Percentiles rank a stretch among this genome's conserved stretches.
phyloP scores from a whole-genome alignment of 1,140 invertebrate species.

The Brachionus sp. region DNA sequence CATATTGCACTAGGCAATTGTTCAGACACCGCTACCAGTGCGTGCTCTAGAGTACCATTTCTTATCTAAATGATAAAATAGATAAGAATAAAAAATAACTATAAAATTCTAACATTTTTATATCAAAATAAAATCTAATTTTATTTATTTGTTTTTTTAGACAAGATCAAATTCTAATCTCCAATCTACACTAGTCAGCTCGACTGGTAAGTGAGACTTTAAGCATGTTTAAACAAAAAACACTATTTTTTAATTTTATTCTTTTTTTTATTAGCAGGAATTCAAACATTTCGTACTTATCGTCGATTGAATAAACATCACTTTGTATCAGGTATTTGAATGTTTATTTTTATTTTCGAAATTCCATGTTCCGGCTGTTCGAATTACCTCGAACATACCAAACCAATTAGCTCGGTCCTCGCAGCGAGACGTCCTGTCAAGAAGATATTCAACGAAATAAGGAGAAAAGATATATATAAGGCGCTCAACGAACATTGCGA shows the following conservation, averaged over 20 bases:
- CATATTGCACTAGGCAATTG: neutral
- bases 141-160: neutral
- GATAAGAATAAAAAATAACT: neutral
- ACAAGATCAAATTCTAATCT: neutral
- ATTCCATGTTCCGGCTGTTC: constrained; percentile 13
- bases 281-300: constrained; percentile 33
- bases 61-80: constrained; percentile 1
- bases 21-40: neutral
- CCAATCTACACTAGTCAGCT: neutral
- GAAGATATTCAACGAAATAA: neutral
- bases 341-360: constrained; percentile 4
- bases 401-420: neutral
- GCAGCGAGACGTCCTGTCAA: neutral
- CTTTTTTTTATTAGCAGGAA: neutral
- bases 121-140: neutral
- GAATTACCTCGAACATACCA: constrained; percentile 13
- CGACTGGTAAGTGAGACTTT: constrained; percentile 8
- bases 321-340: neutral
- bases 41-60: neutral
- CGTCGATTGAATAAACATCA: constrained; percentile 16
- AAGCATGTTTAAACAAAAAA: neutral
- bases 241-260: neutral
- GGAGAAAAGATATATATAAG: neutral
- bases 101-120: neutral
- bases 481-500: neutral